Base-by-base conservation (phyloP, 2,797 vertebrate genomes). In the Lagocephalus sceleratus region DNA sequence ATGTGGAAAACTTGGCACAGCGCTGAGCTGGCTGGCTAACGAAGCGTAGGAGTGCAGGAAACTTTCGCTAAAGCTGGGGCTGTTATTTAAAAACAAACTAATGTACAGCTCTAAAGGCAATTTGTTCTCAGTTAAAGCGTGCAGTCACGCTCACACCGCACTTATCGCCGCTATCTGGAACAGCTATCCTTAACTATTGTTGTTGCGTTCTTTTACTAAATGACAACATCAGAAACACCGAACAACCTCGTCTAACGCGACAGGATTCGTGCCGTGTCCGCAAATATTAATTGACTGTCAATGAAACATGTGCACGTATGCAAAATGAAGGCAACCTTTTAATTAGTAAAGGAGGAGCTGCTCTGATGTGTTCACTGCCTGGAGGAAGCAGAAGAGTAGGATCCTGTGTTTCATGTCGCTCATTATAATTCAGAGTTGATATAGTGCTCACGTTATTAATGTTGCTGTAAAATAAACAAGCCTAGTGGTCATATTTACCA, bases 401-500 rank as follows among this genome's bases (percentile, higher is more conserved):
- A 79, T 70, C 53, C 61, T 66, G 55, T 44, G 38, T 58, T 60
- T 54, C 61, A 73, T 67, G 71, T 63, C 54, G 60, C 62, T 82
- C 51, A 77, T 88, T 78, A 76, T 85, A 86, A 84, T 83, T 80
- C 69, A 56, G 48, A 32, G 69, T 79, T 78, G 66, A 52, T 79
- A 73, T 76, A 73, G 60, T 60, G 68, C 41, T 60, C 39, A 57
- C 11, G 41, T 78, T 81, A 84, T 81, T 66, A 68, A 79, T 78
- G 78, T 73, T 42, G 55, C 12, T 78, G 57, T 69, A 73, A 56
- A 71, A 73, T 50, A 54, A 71, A 49, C 50, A 52, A 79, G 80
- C 86, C 87, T 65, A 20, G 46, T 79, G 78, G 87, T 75, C 70
- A 78, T 83, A 72, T 83, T 85, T 85, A 83, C 68, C 20, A 71